Conservation (phyloP, 2,888 invertebrate genomes). For the Escarpia spicata region DNA sequence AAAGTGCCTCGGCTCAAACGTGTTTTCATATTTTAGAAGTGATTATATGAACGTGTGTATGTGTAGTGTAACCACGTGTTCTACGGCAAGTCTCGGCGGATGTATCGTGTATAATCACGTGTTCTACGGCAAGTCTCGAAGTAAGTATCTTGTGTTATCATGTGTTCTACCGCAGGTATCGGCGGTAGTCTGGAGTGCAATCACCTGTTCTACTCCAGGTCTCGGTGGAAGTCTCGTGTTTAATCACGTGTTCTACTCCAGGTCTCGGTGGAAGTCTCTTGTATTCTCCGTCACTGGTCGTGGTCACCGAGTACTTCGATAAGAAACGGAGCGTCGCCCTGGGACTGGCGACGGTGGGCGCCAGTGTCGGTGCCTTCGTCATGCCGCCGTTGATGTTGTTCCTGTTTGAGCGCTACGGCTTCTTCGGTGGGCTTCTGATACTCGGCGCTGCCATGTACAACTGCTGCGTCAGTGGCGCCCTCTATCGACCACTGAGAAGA, state of each 20-base stretch:
- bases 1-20: too few species aligned
- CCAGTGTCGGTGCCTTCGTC: constrained; percentile 18
- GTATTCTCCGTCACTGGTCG: constrained; percentile 20
- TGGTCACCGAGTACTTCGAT: constrained; percentile 20
- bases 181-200: constrained; percentile 22
- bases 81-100: too few species aligned
- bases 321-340: background rate
- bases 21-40: too few species aligned
- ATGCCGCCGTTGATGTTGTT: constrained; percentile 24
- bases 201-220: too few species aligned
- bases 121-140: too few species aligned
- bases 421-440: constrained; percentile 21
- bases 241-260: background rate
- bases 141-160: too few species aligned
- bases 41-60: too few species aligned
- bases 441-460: constrained; percentile 22
- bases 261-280: constrained; percentile 23
- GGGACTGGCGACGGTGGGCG: background rate
- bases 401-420: constrained; percentile 24
- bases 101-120: too few species aligned
- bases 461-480: constrained; percentile 24
- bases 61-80: too few species aligned
- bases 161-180: background rate
- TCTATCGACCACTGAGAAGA: constrained; percentile 20
- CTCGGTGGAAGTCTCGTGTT: too few species aligned